Base-by-base conservation (phyloP, 2,888 invertebrate genomes). In the Yponomeuta malinellus region DNA sequence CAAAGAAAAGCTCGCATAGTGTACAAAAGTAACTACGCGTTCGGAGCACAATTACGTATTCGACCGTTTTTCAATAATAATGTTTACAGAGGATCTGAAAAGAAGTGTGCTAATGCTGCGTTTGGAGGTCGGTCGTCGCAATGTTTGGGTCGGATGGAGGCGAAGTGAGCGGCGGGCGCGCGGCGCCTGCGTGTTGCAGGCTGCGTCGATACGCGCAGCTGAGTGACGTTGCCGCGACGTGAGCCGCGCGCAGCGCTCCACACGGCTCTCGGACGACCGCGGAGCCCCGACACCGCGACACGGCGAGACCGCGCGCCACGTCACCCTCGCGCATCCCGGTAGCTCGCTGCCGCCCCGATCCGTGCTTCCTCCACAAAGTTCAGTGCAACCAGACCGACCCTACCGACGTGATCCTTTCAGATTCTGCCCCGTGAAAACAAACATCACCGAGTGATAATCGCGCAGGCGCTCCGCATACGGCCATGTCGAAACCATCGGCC, bases 391-490 rank as follows among this genome's bases (percentile, higher is more conserved):
- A 68, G 77, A 77, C 74, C 72, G 76, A 75, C 76, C 79, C 83
- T 81, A 81, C 76, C 72, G 73, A 63, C 74, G 75, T 77, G 73
- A 76, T 78, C 74, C 72, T 73, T 78, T 78, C 76, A 71, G 72
- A 75, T 80, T 79, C 76, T 73, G 73, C 76, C 75, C 79, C 79
- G 89, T 89, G 90, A 90, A 90, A 89, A 91, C 88, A 91, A 91
- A 91, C 90, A 90, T 84, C 85, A 83, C 82, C 64, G 23, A 83
- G 80, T 82, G 83, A 78, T 75, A 81, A 76, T 85, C 86, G 90
- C 91, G 91, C 91, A 91, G 85, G 90, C 91, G 91, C 90, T 85
- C 78, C 78, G 77, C 82, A 78, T 83, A 80, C 83, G 88, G 86
- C 85, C 86, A 89, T 87, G 88, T 89, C 84, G 88, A 88, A 59